Evolutionary conservation across 2,888 invertebrate species (phyloP), one percentile per base, ranked within the genome.

Genomic region (Geotrupes spiniger): DNA sequence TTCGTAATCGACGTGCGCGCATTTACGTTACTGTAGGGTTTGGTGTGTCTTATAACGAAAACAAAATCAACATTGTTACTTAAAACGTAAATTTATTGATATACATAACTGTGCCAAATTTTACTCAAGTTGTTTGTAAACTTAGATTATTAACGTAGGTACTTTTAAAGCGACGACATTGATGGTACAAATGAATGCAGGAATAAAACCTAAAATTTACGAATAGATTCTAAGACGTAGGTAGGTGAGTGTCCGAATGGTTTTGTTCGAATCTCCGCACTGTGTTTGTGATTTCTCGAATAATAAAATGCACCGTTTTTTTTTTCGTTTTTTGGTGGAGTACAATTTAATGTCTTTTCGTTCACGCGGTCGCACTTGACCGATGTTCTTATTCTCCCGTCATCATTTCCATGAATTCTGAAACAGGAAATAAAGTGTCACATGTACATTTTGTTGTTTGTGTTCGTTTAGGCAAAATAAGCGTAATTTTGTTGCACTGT

Each of bases 361-460:
- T 38, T 38, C 38, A 21, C 38, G 11, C 36, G 11, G 14, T 17
- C 11, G 38, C 38, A 25, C n/a, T 17, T 15, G 17, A 11, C 14
- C 38, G 11, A 11, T 9, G 10, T 40, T 43, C 70, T 83, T 87
- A 89, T 84, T 91, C 90, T 74, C 92, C 92, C 58, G 92, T 92
- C 92, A 92, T 92, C 92, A 92, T 92, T 75, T 92, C 92, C 92
- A 92, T 92, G 79, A 92, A 92, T 82, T 92, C 91, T 92, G 83
- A 85, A 87, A 71, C 61, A 76, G 74, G 50, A 49, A 54, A 47
- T 4, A 29, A 29, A 8, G 4, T 21, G 4, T 4, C 3, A 21
- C 4, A 21, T 21, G 21, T n/a, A n/a, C n/a, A n/a, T n/a, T n/a
- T n/a, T n/a, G n/a, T n/a, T n/a, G n/a, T n/a, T n/a, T n/a, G n/a